Base-by-base conservation (phyloP, 2,113 vertebrate genomes). In the Cyanocitta stelleri region DNA sequence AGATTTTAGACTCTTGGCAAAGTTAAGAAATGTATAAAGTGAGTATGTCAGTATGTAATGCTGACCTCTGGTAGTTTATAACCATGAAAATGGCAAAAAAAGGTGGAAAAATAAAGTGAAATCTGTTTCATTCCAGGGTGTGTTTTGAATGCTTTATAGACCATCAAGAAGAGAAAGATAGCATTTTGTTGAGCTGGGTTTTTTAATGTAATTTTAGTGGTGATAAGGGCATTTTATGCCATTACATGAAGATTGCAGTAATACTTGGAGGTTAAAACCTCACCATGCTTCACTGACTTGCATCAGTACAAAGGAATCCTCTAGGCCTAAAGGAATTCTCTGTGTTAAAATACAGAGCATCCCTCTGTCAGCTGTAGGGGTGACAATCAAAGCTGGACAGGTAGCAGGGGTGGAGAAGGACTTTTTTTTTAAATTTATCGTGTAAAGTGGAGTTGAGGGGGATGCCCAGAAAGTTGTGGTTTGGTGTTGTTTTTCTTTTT, bases 381-480 rank as follows among this genome's bases (percentile, higher is more conserved):
- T 74, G 67, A 55, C 20, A 58, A 41, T 54, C 29, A 76, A 81
- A 89, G 26, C 32, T 85, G 67, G 49, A 21, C 20, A 75, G 39
- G 16, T 69, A 58, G 49, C 10, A 58, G 22, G 26, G 27, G 24
- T 33, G 35, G 49, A 75, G 48, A 67, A 61, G 24, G 30, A 83
- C 16, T 11, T 11, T 23, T 66, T 39, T 41, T 43, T 44, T 23
- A 11, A 13, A 12, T 35, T 3, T 14, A 55, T 58, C 6, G 8
- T 44, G 1, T 67, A 43, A 83, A 44, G 46, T 58, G 10, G 20
- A 1, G 5, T 1, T 2, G 3, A 1, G 2, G 9, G 7, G 10
- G 66, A 69, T 29, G 10, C n/a, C 32, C 33, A 83, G 43, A 74
- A 85, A 37, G 19, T 13, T 73, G 32, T 58, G 14, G 30, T 71